phyloP scores from a whole-genome alignment of 2,113 vertebrate genomes.

The Muntiacus reevesi region DNA sequence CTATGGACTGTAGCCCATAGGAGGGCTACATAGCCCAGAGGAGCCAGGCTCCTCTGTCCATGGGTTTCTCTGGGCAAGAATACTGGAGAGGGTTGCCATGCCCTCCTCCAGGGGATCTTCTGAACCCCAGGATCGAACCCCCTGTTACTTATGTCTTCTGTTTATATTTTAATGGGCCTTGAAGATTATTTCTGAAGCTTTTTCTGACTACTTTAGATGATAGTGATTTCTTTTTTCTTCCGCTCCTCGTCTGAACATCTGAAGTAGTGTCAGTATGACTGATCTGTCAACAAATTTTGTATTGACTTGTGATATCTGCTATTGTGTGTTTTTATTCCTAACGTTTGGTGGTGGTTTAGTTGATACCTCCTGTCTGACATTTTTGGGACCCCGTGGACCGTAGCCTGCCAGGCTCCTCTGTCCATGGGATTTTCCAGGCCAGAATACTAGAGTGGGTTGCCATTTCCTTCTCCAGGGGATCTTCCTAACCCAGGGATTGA shows the following conservation, averaged over 20 bases:
- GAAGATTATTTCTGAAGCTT: background rate
- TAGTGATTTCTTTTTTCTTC: background rate
- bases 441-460: background rate
- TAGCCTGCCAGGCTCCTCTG: background rate
- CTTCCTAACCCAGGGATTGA: background rate
- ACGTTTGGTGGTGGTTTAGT: background rate
- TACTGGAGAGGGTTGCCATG: background rate
- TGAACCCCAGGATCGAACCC: background rate
- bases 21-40: no score
- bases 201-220: background rate
- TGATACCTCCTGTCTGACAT: background rate
- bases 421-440: background rate
- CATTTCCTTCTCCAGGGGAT: background rate
- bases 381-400: background rate
- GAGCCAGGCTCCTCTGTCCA: background rate
- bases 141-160: background rate
- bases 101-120: background rate
- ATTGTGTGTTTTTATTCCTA: background rate
- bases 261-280: background rate
- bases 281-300: background rate
- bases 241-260: background rate
- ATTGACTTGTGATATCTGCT: background rate
- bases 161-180: background rate
- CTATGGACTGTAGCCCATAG: background rate
- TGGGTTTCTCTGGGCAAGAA: background rate